phyloP scores from a whole-genome alignment of 2,888 invertebrate species.

The Empis stercorea region DNA sequence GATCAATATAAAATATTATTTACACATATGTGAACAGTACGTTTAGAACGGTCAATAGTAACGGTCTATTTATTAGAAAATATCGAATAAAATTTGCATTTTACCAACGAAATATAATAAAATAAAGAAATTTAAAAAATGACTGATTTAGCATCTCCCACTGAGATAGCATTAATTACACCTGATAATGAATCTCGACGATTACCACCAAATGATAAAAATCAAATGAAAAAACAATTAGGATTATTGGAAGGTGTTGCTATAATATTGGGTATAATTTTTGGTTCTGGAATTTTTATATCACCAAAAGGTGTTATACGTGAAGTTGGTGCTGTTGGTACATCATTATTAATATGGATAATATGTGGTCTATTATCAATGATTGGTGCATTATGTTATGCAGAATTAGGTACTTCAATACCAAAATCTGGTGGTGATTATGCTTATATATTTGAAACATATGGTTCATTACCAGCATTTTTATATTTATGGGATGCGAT shows the following conservation, averaged over 20 bases:
- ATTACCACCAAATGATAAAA: slow-evolving; percentile 39
- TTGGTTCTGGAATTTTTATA: slow-evolving; percentile 93
- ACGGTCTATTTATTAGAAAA: too few relatives aligned
- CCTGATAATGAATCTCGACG: slow-evolving; percentile 22
- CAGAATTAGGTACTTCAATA: slow-evolving; percentile 72
- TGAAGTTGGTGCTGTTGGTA: slow-evolving; percentile 81
- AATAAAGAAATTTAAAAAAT: too few relatives aligned
- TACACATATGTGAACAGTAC: too few relatives aligned
- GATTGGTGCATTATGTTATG: slow-evolving; percentile 92
- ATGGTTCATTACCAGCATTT: slow-evolving; percentile 83
- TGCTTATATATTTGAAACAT: slow-evolving; percentile 88
- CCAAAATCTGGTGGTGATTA: slow-evolving; percentile 95
- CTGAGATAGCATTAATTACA: slow-evolving; percentile 34
- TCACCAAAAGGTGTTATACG: slow-evolving; percentile 87
- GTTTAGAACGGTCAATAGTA: too few relatives aligned
- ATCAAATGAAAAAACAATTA: slow-evolving; percentile 76
- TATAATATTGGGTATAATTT: slow-evolving; percentile 86
- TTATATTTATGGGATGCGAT: slow-evolving; percentile 96
- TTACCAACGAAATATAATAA: too few relatives aligned
- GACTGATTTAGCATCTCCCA: slow-evolving; percentile 26
- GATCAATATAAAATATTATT: too few relatives aligned
- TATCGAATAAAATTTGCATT: too few relatives aligned
- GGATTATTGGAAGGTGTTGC: slow-evolving; percentile 85
- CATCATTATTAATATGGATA: slow-evolving; percentile 78
- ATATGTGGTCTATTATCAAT: slow-evolving; percentile 79